Evolutionary conservation across 37 sponge, comb jelly and placozoan genomes (phyloP).

Genomic region (Beroe forskalii): DNA sequence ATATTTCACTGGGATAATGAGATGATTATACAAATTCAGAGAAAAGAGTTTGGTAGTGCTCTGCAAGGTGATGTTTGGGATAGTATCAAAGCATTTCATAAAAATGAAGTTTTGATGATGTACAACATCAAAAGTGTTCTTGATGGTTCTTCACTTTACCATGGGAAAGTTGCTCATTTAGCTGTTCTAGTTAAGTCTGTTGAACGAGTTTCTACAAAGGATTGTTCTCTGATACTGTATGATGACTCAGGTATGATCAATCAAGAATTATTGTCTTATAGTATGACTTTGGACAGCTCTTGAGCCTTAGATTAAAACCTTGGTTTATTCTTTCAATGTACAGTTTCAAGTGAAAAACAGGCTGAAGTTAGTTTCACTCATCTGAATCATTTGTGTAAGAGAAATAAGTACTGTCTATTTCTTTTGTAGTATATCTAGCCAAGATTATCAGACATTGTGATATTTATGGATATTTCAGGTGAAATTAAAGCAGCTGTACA

Average conservation of each 20-base stretch:
- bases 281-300: not conserved
- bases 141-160: not conserved
- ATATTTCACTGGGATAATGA: no score
- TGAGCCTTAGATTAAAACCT: not conserved
- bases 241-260: constrained; percentile 19
- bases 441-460: no score
- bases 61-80: constrained; percentile 45
- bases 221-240: not conserved
- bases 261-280: not conserved
- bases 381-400: no score
- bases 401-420: no score
- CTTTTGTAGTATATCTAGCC: no score
- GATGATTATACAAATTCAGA: no score
- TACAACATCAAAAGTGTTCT: constrained; percentile 26
- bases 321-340: not conserved
- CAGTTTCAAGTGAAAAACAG: no score
- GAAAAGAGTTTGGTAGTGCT: not conserved
- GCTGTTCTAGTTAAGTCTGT: constrained; percentile 26
- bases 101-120: not conserved
- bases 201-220: not conserved
- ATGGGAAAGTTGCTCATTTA: constrained; percentile 43
- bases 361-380: no score
- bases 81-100: not conserved
- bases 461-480: no score
- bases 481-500: constrained; percentile 56